phyloP scores from a whole-genome alignment of 2,888 invertebrate genomes.

The Chrysotoxum bicinctum region DNA sequence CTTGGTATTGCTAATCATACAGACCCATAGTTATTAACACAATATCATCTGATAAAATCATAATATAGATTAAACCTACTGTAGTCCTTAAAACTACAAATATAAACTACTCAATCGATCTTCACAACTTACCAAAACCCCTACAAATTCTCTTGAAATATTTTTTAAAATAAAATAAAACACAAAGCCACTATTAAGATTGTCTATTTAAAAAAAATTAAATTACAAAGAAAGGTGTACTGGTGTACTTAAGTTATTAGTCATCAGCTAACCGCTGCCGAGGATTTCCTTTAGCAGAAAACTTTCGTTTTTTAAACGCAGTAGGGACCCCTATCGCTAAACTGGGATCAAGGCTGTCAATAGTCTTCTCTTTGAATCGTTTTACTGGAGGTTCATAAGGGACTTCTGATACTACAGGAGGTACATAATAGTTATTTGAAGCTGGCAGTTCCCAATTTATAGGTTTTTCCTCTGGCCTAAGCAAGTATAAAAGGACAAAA shows the following conservation, averaged over 20 bases:
- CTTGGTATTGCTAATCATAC: no score
- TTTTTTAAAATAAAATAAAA: background rate
- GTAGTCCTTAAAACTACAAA: no score
- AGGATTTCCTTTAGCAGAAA: slow-evolving; percentile 79
- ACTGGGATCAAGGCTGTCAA: slow-evolving; percentile 75
- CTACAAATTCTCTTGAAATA: background rate
- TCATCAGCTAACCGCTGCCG: slow-evolving; percentile 79
- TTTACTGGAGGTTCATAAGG: slow-evolving; percentile 78
- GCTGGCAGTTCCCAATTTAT: slow-evolving; percentile 89
- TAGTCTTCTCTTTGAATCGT: slow-evolving; percentile 81
- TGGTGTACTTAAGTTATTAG: no score
- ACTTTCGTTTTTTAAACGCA: slow-evolving; percentile 80
- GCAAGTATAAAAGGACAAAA: no score
- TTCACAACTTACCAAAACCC: no score
- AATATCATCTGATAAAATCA: no score
- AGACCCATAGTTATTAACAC: no score
- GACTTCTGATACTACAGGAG: slow-evolving; percentile 76
- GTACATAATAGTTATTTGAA: slow-evolving; percentile 77
- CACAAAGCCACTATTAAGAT: background rate
- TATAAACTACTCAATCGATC: no score
- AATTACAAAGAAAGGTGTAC: background rate
- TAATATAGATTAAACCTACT: no score
- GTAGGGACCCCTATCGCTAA: slow-evolving; percentile 73
- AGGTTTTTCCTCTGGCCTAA: slow-evolving; percentile 82
- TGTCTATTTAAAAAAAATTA: slow-evolving; percentile 18